These are phyloP conservation scores for Bubo blakistoni DNA, from an alignment of 2,113 vertebrate species.

Conservation along the genomic window DNA sequence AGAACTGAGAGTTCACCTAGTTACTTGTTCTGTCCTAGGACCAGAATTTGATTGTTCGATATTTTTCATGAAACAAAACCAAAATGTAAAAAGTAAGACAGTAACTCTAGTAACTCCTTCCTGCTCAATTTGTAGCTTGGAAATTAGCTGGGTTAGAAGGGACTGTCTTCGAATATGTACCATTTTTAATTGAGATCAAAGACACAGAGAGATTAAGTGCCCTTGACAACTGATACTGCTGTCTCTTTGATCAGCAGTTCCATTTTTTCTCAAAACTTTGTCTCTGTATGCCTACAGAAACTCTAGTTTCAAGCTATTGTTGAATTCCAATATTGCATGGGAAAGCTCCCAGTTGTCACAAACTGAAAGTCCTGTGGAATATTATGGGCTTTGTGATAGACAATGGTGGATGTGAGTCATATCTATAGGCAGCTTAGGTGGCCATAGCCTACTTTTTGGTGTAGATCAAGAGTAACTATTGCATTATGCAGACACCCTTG, in stretches of 20 bases:
- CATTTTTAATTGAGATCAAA: not conserved
- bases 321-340: accelerated
- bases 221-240: not conserved
- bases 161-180: not conserved
- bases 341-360: not conserved
- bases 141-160: not conserved
- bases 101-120: no score
- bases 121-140: not conserved
- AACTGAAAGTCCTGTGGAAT: not conserved
- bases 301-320: not conserved
- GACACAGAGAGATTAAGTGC: not conserved
- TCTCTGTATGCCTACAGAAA: not conserved
- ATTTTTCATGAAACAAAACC: not conserved
- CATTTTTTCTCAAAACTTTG: not conserved
- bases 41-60: not conserved
- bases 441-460: not conserved
- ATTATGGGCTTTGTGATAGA: not conserved
- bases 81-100: not conserved
- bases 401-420: not conserved
- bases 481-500: not conserved
- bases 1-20: not conserved
- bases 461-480: not conserved
- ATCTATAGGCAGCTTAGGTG: not conserved
- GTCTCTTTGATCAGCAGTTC: not conserved
- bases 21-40: not conserved